Evolutionary conservation across 2,797 vertebrate species (phyloP).

Genomic region (Urosaurus nigricauda): DNA sequence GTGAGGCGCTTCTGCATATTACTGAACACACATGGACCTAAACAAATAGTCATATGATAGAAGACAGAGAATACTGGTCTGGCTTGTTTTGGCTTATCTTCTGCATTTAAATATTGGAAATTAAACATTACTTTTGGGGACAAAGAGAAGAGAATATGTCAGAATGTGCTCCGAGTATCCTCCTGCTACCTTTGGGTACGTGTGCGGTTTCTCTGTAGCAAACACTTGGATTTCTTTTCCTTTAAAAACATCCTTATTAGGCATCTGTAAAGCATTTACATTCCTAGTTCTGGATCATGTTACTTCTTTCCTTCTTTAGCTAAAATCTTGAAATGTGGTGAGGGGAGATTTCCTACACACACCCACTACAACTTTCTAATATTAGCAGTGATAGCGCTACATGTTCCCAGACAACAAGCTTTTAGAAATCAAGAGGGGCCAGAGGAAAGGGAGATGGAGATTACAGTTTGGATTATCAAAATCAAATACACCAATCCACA

Average conservation of each 20-base stretch:
- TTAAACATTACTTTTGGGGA: not conserved
- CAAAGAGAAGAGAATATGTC: not conserved
- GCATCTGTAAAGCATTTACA: slow-evolving; percentile 78
- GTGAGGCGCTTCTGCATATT: not conserved
- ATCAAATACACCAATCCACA: not conserved
- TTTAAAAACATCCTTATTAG: slow-evolving; percentile 68
- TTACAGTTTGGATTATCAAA: slow-evolving; percentile 9
- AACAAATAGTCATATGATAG: not conserved
- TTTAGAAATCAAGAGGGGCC: not conserved
- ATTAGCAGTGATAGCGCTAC: slow-evolving; percentile 29
- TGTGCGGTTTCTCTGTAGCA: slow-evolving; percentile 44
- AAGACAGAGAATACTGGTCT: not conserved
- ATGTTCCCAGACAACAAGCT: slow-evolving; percentile 12
- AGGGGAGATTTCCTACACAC: slow-evolving; percentile 34
- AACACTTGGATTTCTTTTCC: slow-evolving; percentile 54
- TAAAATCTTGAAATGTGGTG: slow-evolving; percentile 48
- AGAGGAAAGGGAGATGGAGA: not conserved
- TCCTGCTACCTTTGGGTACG: slow-evolving; percentile 49
- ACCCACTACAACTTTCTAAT: slow-evolving; percentile 49
- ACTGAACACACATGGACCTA: not conserved
- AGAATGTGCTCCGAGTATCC: not conserved
- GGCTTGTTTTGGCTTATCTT: not conserved
- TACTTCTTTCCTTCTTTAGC: slow-evolving; percentile 75
- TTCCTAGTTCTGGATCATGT: slow-evolving; percentile 74
- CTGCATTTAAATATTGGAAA: slow-evolving; percentile 6